Base-by-base conservation (phyloP, 2,888 invertebrate genomes). In the Conchocele bisecta region DNA sequence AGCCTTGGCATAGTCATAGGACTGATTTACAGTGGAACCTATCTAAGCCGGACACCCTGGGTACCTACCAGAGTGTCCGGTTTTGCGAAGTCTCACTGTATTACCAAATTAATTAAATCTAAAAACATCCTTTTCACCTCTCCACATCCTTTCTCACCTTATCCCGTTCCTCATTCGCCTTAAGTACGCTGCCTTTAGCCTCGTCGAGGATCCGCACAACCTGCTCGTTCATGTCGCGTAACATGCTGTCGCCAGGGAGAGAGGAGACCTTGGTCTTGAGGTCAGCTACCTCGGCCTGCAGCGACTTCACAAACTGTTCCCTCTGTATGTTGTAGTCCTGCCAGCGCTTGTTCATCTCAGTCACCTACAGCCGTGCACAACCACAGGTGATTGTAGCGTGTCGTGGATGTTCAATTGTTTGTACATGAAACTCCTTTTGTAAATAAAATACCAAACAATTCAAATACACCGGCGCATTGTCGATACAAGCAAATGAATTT, bases 271-370 rank as follows among this genome's bases (percentile, higher is more conserved):
- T 68, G 24, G 63, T 59, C 20, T 71, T 58, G 31, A 81, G 61
- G n/a, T 79, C 76, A 50, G 60, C 67, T n/a, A 81, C 57, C 24
- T 71, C 68, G 31, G 41, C 50, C 31, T 75, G 76, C 31, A 81
- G 50, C 17, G 71, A 67, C 24, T 48, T 64, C 2, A 81, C 69
- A 53, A 81, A 75, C 1, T 65, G 53, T 22, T 84, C 83, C 33
- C 83, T 57, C 24, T 81, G 82, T 26, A 73, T 79, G 70, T 82
- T 83, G 48, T 86, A 84, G 2, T 81, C 76, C 53, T 86, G 86
- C 88, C 86, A 88, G 6, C 84, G 64, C 44, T 83, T 81, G 59
- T 87, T 88, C 85, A 86, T 86, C 37, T 84, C 81, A 1, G 75
- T 76, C 3, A 87, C 73, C 86, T 87, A 54, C 4, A 63, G 60